Base-by-base conservation (phyloP, 2,113 vertebrate genomes). In the Embiotoca jacksoni region DNA sequence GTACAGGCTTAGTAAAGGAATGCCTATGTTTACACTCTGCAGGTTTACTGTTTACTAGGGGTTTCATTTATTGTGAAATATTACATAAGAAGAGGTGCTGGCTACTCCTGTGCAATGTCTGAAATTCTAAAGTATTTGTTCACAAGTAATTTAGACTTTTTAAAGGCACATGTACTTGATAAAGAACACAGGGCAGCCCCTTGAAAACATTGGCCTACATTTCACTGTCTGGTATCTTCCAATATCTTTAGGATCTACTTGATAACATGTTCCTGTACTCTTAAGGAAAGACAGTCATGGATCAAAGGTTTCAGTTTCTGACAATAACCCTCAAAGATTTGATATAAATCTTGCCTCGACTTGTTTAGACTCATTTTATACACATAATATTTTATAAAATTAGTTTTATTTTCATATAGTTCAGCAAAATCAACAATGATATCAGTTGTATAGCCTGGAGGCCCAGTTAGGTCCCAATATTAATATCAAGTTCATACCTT, bases 251-350 rank as follows among this genome's bases (percentile, higher is more conserved):
- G 4, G 37, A 72, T 52, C 52, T 58, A 7, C 52, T 44, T 80
- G 80, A 90, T 87, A 89, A 85, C 64, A 60, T 81, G 82, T 88
- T 85, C 67, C 49, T 50, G 46, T 10, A 44, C 74, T 72, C 58
- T 74, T 58, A 35, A 76, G 37, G 3, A 37, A 52, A 64, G n/a
- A 50, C 36, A 68, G 7, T 68, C 44, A 78, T 36, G n/a, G 75
- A 77, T 87, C 89, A 85, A 87, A 83, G 87, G 74, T 87, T 76
- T 64, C 16, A 39, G 36, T 50, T 60, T 65, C 49, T 72, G 37
- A 53, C 49, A 52, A 0, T 59, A 15, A 41, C 15, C 30, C 46
- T 67, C 33, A 63, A 69, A 72, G 37, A 23, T 23, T 69, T 30
- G 23, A 23, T 56, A 31, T 75, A 23, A 39, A 3, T 0, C 13